These are phyloP conservation scores for Dryomyza anilis DNA, from an alignment of 2,888 invertebrate species.

Conservation along the genomic window DNA sequence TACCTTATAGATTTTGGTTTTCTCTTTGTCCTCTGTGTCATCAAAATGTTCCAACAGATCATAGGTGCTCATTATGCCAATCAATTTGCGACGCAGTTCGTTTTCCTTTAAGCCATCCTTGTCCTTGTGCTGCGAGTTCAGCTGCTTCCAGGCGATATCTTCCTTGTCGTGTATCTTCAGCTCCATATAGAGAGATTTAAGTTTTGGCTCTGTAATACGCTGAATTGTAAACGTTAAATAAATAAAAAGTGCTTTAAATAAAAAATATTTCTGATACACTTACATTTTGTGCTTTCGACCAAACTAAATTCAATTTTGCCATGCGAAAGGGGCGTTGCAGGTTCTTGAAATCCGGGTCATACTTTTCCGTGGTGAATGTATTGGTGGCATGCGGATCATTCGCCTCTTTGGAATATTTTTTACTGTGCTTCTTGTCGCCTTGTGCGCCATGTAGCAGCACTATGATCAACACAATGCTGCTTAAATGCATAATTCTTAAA, in stretches of 20 bases:
- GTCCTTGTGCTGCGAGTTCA: conserved; percentile 82
- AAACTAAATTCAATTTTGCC: conserved; percentile 86
- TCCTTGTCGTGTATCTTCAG: conserved; percentile 92
- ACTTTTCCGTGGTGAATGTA: conserved; percentile 50
- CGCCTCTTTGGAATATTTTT: conserved; percentile 55
- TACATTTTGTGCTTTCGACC: conserved; percentile 90
- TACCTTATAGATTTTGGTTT: conserved; percentile 55
- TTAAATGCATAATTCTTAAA: not conserved
- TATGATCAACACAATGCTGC: conserved; percentile 1
- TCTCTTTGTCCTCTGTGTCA: conserved; percentile 67
- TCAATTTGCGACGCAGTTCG: conserved; percentile 76
- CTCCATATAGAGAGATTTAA: conserved; percentile 86
- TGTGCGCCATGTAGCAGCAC: conserved; percentile 35
- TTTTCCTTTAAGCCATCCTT: conserved; percentile 86
- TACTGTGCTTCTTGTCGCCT: conserved; percentile 47
- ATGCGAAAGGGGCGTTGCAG: conserved; percentile 86
- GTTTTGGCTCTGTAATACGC: conserved; percentile 81
- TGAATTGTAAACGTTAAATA: conserved; percentile 29
- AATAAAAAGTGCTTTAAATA: conserved; percentile 61
- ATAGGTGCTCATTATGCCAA: conserved; percentile 82
- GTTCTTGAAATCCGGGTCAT: conserved; percentile 68
- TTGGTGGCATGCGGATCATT: conserved; percentile 47
- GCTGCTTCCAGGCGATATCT: conserved; percentile 81
- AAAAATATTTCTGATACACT: conserved; percentile 44
- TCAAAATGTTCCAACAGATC: conserved; percentile 81